Base-by-base conservation (phyloP, 2,888 invertebrate species). In the Criorhina ranunculi region DNA sequence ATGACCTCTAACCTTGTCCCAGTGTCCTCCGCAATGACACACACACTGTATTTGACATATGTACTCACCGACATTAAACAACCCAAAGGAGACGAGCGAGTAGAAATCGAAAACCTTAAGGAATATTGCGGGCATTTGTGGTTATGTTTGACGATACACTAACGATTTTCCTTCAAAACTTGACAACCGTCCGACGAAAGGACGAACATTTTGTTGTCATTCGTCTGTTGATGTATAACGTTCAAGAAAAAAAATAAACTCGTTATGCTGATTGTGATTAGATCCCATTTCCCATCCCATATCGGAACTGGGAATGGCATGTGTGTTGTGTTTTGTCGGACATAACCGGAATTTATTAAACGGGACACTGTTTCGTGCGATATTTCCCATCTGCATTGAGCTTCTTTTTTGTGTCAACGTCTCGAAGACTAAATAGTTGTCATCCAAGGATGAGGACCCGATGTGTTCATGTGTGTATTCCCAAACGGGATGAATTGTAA, bases 11-110 rank as follows among this genome's bases (percentile, higher is more conserved):
- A 85, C 83, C 83, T 75, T 42, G 17, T 35, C 49, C 42, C 51
- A 12, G 51, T 70, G 66, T 77, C 75, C 75, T 85, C 62, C 64
- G 64, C 67, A 85, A 49, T 85, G 83, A 85, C 79, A n/a, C n/a
- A n/a, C n/a, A n/a, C n/a, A 83, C 64, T 53, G 19, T 40, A 75
- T 85, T 85, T 85, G 83, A 85, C 83, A 85, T 70, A 85, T 85
- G 83, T 85, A 85, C 69, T 85, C 83, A 77, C 83, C 83, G 79
- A 85, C 75, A 83, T 83, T 73, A 79, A 83, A 83, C 70, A 77
- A 64, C 51, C 69, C 76, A 62, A 51, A 57, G 9, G 12, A n/a
- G 2, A 42, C n/a, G n/a, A n/a, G n/a, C n/a, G 24, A 24, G 4
- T 24, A 6, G 9, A 29, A 8, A 49, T 24, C 24, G 12, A 53